These are phyloP conservation scores for Brachionus rubens DNA, from an alignment of 1,140 invertebrate species.

Conservation along the genomic window DNA sequence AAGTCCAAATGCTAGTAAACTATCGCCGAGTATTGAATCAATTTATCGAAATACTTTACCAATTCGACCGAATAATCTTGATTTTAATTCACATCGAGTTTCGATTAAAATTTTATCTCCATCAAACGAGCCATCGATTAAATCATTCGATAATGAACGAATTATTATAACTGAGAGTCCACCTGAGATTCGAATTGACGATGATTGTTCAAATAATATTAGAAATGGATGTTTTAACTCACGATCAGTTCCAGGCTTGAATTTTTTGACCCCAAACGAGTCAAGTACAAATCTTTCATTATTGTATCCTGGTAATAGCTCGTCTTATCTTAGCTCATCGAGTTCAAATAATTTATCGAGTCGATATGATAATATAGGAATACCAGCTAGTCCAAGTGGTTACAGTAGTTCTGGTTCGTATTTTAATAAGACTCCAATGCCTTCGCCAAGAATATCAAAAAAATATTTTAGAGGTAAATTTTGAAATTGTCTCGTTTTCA, in stretches of 20 bases:
- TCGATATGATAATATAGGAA: neutral
- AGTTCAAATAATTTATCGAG: slow-evolving; percentile 14
- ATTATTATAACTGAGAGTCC: neutral
- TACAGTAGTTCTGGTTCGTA: slow-evolving; percentile 9
- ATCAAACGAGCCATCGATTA: slow-evolving; percentile 1
- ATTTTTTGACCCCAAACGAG: neutral
- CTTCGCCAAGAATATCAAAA: slow-evolving; percentile 36
- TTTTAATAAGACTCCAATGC: neutral
- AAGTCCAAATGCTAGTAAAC: neutral
- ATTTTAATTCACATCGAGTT: neutral
- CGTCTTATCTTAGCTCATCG: neutral
- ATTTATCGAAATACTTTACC: neutral
- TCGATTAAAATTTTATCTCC: slow-evolving; percentile 8
- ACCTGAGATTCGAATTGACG: neutral
- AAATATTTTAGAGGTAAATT: slow-evolving; percentile 35
- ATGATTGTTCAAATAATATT: neutral
- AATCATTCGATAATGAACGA: neutral
- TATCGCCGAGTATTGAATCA: neutral
- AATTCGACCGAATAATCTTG: neutral
- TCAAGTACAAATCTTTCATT: neutral
- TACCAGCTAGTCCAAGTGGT: neutral
- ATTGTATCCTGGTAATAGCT: slow-evolving; percentile 3
- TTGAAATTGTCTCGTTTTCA: neutral
- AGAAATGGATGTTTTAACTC: neutral
- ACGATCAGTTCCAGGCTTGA: neutral